Base-by-base conservation (phyloP, 1,140 invertebrate genomes). In the Platorchestia sp. region DNA sequence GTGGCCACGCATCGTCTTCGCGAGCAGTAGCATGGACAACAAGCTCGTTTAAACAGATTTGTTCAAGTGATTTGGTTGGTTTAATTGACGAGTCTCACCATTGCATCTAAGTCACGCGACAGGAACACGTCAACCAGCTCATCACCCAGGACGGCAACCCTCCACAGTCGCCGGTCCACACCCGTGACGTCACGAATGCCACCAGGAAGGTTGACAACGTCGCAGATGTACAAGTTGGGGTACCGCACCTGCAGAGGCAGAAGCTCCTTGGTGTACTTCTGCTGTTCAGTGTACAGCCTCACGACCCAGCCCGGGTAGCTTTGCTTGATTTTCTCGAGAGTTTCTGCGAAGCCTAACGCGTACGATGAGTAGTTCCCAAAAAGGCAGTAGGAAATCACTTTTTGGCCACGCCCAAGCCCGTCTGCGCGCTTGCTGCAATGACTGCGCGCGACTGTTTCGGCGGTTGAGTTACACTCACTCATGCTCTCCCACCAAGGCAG, bases 51-150 rank as follows among this genome's bases (percentile, higher is more conserved):
- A n/a, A n/a, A n/a, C 27, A 36, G 59, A 22, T 75, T 19, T 3
- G 6, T 51, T 75, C 14, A 75, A 75, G 27, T 75, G 27, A 22
- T 22, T 10, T 75, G 14, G 3, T 75, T 75, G 19, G 19, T 7
- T 51, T 51, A 19, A 19, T n/a, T 51, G 47, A 40, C 86, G n/a
- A 41, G 10, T 89, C 44, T 89, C 47, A 87, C 87, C 75, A 45
- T 0, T 10, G 87, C 22, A 90, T 95, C 75, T 43, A 95, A 19
- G 45, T 87, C 59, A 86, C 75, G 86, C 27, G 75, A 95, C 87
- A 95, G n/a, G 41, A 87, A 95, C 45, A 95, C 75, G 47, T 95
- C 75, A 42, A 95, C 87, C 10, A 47, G 44, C 44, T 95, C 43
- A 41, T 47, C 87, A 19, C 87, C 95, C 87, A 95, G 51, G 0